Evolutionary conservation across 1,140 invertebrate species (phyloP).

Genomic region (Campoletis sonorensis): DNA sequence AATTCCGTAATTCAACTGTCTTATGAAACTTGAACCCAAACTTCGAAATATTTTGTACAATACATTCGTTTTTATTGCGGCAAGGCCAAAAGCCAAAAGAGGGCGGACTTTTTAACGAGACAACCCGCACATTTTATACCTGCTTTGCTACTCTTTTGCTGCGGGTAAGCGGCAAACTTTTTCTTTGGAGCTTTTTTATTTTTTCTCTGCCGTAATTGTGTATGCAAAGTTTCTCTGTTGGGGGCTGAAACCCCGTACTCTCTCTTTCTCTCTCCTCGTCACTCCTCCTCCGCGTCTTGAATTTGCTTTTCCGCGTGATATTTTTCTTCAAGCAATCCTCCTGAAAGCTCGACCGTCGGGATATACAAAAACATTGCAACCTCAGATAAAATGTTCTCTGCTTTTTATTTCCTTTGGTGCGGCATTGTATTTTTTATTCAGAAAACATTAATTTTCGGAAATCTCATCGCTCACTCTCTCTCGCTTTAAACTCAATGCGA

Average conservation of each 20-base stretch:
- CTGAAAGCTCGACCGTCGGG: too few relatives aligned
- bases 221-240: constrained; percentile 35
- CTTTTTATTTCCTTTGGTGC: too few relatives aligned
- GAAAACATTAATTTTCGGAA: too few relatives aligned
- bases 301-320: neutral
- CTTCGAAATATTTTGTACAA: too few relatives aligned
- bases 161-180: constrained; percentile 16
- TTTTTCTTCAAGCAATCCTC: too few relatives aligned
- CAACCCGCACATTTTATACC: neutral
- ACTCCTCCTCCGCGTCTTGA: neutral
- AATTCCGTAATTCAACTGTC: neutral
- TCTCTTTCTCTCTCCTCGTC: neutral
- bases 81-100: constrained; percentile 15
- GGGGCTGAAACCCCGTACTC: neutral
- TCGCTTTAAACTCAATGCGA: too few relatives aligned
- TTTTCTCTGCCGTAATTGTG: constrained; percentile 25
- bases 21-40: too few relatives aligned
- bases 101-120: constrained; percentile 54
- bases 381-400: too few relatives aligned
- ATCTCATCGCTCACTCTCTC: too few relatives aligned
- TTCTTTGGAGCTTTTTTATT: constrained; percentile 18
- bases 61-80: neutral
- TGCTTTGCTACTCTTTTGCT: neutral
- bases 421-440: too few relatives aligned
- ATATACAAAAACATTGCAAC: too few relatives aligned